A percentile compares a stretch with the other conserved stretches of the same genome.
phyloP scores from a whole-genome alignment of 2,888 invertebrate genomes.

The Schizaphis graminum region DNA sequence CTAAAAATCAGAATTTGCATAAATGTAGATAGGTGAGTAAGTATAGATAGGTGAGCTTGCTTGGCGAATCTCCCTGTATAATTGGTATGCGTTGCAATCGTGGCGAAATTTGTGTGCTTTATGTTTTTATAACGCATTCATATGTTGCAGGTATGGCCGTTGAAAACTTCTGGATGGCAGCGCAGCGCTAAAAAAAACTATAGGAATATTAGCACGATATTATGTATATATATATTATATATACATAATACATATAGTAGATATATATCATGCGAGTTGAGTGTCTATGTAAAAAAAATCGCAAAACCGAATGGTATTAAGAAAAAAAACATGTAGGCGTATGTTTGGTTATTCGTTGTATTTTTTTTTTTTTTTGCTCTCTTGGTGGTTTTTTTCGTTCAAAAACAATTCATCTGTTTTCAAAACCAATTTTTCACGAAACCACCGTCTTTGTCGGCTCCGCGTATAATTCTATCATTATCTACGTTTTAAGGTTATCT shows the following conservation, averaged over 20 bases:
- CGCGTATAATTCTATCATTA: neutral
- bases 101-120: neutral
- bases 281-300: neutral
- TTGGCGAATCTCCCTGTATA: neutral
- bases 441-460: slow-evolving; percentile 40
- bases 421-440: slow-evolving; percentile 43
- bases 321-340: slow-evolving; percentile 36
- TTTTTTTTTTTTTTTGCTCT: slow-evolving; percentile 44
- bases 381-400: neutral
- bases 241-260: neutral
- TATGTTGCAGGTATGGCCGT: neutral
- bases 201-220: neutral
- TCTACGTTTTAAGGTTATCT: slow-evolving; percentile 25
- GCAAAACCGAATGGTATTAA: neutral
- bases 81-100: neutral
- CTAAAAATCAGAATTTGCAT: neutral
- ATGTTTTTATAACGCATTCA: neutral
- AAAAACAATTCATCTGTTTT: slow-evolving; percentile 46
- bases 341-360: slow-evolving; percentile 26
- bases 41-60: neutral
- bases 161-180: neutral
- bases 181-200: neutral
- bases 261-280: neutral
- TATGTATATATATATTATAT: neutral
- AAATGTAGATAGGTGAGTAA: too few species aligned